These are phyloP conservation scores for Auanema sp. DNA, from an alignment of 2,888 invertebrate species.

Conservation along the genomic window DNA sequence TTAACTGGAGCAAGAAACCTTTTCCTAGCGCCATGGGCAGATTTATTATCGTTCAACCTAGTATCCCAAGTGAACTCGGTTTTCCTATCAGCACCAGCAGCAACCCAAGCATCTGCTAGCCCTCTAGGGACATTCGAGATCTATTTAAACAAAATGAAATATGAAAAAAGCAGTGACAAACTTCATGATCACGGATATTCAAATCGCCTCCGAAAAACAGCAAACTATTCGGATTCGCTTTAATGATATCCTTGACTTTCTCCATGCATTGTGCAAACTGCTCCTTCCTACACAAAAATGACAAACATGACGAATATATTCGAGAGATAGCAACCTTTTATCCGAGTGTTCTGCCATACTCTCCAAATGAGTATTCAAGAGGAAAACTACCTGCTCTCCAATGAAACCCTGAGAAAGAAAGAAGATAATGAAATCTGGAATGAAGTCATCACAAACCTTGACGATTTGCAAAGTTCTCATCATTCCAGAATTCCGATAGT, in stretches of 20 bases:
- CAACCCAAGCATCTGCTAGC: conserved; percentile 67
- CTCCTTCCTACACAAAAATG: conserved; percentile 15
- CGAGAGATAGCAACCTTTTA: conserved; percentile 15
- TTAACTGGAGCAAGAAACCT: not conserved
- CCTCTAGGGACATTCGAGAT: conserved; percentile 58
- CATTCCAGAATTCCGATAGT: conserved; percentile 69
- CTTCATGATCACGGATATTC: conserved; percentile 72
- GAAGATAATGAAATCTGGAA: not conserved
- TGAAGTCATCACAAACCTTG: conserved; percentile 64
- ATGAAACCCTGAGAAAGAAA: conserved; percentile 43
- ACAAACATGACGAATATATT: not conserved
- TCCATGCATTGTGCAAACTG: conserved; percentile 49
- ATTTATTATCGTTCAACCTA: conserved; percentile 70
- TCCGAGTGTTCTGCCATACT: conserved; percentile 68
- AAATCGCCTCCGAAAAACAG: conserved; percentile 72
- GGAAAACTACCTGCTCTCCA: conserved; percentile 58
- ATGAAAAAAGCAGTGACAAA: conserved; percentile 36
- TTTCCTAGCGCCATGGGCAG: not conserved
- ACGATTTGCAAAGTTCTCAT: conserved; percentile 68
- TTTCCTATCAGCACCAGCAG: conserved; percentile 69
- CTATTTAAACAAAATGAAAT: conserved; percentile 11
- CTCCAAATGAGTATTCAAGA: conserved; percentile 72
- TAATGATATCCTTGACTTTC: conserved; percentile 25
- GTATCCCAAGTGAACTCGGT: conserved; percentile 72
- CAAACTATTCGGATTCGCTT: conserved; percentile 48